A percentile compares a stretch with the other conserved stretches of the same genome.
These are phyloP conservation scores for Chloebia gouldiae DNA, from an alignment of 2,113 vertebrate species.

Conservation along the genomic window DNA sequence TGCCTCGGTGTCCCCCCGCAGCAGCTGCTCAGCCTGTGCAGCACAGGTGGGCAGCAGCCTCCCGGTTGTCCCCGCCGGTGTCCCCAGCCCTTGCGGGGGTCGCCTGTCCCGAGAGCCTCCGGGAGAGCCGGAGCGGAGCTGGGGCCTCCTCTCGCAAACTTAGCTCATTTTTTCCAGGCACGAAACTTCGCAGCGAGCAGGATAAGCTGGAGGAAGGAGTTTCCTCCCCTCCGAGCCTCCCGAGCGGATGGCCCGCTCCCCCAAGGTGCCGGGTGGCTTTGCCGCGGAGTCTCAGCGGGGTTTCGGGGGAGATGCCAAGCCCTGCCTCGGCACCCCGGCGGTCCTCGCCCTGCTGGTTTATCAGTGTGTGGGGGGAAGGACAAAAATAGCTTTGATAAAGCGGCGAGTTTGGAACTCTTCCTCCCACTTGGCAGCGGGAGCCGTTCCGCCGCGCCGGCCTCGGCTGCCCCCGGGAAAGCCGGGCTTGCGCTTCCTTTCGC, in stretches of 20 bases:
- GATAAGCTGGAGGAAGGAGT: constrained; percentile 16
- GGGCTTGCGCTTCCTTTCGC: neutral
- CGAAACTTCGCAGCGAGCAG: neutral
- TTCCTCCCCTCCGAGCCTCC: constrained; percentile 8
- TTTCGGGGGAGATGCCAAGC: neutral
- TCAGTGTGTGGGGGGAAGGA: neutral
- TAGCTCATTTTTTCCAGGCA: constrained; percentile 42
- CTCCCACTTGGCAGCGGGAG: neutral
- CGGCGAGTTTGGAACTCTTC: constrained; percentile 20
- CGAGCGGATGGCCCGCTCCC: neutral
- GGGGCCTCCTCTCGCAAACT: constrained; percentile 17
- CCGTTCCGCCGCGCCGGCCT: neutral
- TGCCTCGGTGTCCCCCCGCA: neutral
- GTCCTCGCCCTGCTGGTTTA: neutral
- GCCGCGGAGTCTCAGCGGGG: neutral
- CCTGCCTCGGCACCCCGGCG: neutral
- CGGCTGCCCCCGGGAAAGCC: neutral
- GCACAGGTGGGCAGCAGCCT: neutral
- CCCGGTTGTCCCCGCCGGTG: neutral
- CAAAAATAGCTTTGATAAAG: constrained; percentile 27
- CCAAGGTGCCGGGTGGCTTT: neutral
- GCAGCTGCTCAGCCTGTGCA: neutral
- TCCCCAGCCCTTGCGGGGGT: neutral
- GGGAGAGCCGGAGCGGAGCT: neutral
- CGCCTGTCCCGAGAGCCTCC: neutral